A percentile compares a stretch with the other conserved stretches of the same genome.
Evolutionary conservation across 2,113 vertebrate species (phyloP).

Genomic region (Gorsachius goisagi): DNA sequence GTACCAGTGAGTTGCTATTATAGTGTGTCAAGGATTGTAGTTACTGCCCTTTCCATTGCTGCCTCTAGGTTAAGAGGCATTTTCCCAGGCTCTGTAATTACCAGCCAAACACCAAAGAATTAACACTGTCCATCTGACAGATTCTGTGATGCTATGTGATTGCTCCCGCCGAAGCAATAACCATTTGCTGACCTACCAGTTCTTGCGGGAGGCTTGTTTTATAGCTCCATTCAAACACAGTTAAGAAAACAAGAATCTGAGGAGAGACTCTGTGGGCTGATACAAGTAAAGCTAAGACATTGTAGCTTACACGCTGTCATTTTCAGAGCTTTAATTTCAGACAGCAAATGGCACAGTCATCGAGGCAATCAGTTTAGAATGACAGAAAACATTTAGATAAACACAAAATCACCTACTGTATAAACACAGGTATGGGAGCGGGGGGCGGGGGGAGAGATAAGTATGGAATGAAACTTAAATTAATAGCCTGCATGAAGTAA

Average conservation of each 20-base stretch:
- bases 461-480: background rate
- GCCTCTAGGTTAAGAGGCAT: slow-evolving; percentile 2
- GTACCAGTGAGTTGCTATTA: background rate
- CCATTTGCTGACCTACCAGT: background rate
- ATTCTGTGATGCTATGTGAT: slow-evolving; percentile 16
- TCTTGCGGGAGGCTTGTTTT: slow-evolving; percentile 5
- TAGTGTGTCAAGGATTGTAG: background rate
- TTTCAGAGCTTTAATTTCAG: slow-evolving; percentile 38
- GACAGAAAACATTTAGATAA: background rate
- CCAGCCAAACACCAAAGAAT: slow-evolving; percentile 33
- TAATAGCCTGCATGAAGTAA: background rate
- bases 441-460: background rate
- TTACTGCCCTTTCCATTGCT: background rate
- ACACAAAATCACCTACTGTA: background rate
- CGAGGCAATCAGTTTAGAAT: background rate
- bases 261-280: background rate
- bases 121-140: slow-evolving; percentile 25
- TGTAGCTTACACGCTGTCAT: background rate
- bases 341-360: background rate
- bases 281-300: background rate
- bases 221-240: background rate
- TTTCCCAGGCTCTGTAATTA: slow-evolving; percentile 40
- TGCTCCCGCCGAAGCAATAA: slow-evolving; percentile 22
- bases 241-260: background rate
- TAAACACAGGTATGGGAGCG: background rate